Conservation (phyloP, 53 echinoderm and acorn worm species). For the Arbacia lixula region DNA sequence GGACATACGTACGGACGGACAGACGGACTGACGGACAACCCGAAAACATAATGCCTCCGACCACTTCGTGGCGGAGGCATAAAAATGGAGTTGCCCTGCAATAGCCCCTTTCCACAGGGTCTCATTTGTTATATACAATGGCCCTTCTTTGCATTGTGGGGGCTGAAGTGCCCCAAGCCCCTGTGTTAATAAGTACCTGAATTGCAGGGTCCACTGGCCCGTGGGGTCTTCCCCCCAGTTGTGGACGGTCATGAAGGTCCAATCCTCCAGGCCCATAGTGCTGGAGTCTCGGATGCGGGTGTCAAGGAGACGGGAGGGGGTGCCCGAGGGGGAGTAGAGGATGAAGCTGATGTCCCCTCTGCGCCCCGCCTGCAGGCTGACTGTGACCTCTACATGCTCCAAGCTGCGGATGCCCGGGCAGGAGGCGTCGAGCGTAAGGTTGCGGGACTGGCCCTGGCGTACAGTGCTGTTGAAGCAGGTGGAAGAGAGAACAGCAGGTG, state of each 20-base stretch:
- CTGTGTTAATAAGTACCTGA: too few relatives aligned
- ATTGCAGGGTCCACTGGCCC: conserved; percentile 77
- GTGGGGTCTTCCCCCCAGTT: conserved; percentile 93
- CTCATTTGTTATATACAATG: too few relatives aligned
- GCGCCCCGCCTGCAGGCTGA: conserved; percentile 78
- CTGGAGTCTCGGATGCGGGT: conserved; percentile 69
- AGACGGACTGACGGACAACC: too few relatives aligned
- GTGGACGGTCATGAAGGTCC: conserved; percentile 96
- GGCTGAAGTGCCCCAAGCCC: too few relatives aligned
- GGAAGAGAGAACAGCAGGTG: neutral
- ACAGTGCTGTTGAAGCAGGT: conserved; percentile 50
- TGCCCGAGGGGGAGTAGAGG: conserved; percentile 85
- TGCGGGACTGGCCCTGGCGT: conserved; percentile 39
- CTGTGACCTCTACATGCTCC: conserved; percentile 76
- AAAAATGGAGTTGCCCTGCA: too few relatives aligned
- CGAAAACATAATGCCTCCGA: too few relatives aligned
- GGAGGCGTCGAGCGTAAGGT: conserved; percentile 32
- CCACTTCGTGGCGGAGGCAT: too few relatives aligned
- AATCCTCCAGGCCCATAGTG: conserved; percentile 50
- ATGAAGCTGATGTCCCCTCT: conserved; percentile 84
- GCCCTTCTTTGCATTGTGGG: too few relatives aligned
- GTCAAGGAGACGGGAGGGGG: conserved; percentile 82
- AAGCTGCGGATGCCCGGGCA: conserved; percentile 72
- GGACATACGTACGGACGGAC: too few relatives aligned
- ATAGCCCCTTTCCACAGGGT: too few relatives aligned